Conservation (phyloP, 2,888 invertebrate genomes). For the Carpatolechia fugitivella region DNA sequence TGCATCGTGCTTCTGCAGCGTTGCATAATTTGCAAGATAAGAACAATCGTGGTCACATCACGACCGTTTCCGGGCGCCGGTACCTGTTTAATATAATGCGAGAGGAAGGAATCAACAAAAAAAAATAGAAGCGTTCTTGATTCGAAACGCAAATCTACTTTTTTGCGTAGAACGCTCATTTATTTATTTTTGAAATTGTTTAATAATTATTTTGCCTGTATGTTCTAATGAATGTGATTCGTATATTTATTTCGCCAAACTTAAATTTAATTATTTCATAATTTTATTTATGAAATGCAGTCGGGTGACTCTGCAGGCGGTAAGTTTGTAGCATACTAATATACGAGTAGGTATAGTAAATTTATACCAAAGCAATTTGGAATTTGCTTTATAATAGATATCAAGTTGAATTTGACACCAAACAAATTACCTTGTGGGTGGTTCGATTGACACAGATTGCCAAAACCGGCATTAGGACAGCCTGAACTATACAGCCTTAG, state of each 20-base stretch:
- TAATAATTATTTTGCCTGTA: too few species aligned
- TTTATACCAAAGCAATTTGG: neutral
- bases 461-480: neutral
- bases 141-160: too few species aligned
- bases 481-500: too few species aligned
- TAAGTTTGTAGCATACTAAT: neutral
- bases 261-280: too few species aligned
- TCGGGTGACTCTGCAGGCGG: neutral
- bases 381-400: neutral
- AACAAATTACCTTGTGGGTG: constrained; percentile 3
- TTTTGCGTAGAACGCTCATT: too few species aligned
- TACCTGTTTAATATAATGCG: too few species aligned
- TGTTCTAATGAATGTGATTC: too few species aligned
- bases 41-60: neutral
- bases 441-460: neutral
- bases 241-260: too few species aligned
- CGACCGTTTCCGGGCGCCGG: neutral
- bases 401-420: neutral
- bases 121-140: too few species aligned
- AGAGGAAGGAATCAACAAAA: too few species aligned
- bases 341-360: neutral
- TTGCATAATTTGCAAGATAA: neutral
- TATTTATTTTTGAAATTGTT: too few species aligned
- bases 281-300: too few species aligned
- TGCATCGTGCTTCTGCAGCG: neutral